phyloP scores from a whole-genome alignment of 92 coral and sea anemone genomes.

The Epizoanthus ramosus region DNA sequence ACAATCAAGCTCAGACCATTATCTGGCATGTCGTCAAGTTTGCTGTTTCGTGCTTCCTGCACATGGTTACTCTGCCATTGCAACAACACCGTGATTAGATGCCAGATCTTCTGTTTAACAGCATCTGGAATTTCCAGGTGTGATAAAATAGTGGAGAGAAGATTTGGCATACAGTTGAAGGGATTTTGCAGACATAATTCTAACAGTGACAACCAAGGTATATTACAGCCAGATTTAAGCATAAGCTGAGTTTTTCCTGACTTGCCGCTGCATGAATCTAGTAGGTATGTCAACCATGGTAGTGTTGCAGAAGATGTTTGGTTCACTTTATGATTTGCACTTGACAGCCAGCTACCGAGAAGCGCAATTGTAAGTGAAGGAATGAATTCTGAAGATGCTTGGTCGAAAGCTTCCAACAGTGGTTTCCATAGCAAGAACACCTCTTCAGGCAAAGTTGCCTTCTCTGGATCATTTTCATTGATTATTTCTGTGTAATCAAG shows the following conservation, averaged over 20 bases:
- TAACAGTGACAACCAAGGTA: constrained; percentile 67
- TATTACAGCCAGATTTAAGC: constrained; percentile 38
- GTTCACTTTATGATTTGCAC: neutral
- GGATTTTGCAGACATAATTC: constrained; percentile 65
- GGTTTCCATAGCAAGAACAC: constrained; percentile 66
- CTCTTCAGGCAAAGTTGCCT: constrained; percentile 53
- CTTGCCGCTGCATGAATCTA: constrained; percentile 13
- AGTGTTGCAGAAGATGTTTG: constrained; percentile 2
- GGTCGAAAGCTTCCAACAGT: constrained; percentile 70
- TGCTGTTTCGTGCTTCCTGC: constrained; percentile 4
- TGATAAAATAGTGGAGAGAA: constrained; percentile 59
- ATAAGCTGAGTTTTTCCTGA: constrained; percentile 8
- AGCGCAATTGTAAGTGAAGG: constrained; percentile 51
- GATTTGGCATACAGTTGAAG: constrained; percentile 15
- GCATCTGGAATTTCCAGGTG: constrained; percentile 39
- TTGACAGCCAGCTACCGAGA: constrained; percentile 35
- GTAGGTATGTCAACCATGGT: constrained; percentile 45
- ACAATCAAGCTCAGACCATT: neutral
- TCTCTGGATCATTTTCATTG: neutral
- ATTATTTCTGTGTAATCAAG: constrained; percentile 27
- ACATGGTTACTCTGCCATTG: neutral
- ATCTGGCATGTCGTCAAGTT: neutral
- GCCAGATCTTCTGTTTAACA: constrained; percentile 53
- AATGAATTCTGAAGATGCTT: constrained; percentile 69
- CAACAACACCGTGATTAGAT: constrained; percentile 36